Evolutionary conservation across 1,140 invertebrate genomes (phyloP).

Genomic region (Spodoptera litura): DNA sequence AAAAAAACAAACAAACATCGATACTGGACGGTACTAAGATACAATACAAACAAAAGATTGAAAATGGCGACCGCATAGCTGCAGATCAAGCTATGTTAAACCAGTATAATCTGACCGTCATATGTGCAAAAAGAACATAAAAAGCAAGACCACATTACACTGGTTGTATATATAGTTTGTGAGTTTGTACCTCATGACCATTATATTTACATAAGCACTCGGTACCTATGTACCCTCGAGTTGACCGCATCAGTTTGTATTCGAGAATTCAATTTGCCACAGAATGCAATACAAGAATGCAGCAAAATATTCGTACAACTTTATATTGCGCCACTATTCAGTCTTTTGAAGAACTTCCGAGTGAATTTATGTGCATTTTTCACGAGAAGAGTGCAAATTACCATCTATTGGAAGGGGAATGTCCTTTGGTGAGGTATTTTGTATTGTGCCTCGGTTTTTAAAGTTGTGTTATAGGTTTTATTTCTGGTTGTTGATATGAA

Average conservation of each 20-base stretch:
- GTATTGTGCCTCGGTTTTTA: neutral
- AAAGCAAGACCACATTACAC: too few species aligned
- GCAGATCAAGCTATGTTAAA: too few species aligned
- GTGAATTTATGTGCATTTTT: conserved; percentile 40
- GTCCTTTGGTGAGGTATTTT: neutral
- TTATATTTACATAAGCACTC: conserved; percentile 36
- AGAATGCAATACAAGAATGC: conserved; percentile 38
- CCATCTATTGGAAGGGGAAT: conserved; percentile 32
- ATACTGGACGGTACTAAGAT: too few species aligned
- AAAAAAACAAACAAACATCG: too few species aligned
- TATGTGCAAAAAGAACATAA: too few species aligned
- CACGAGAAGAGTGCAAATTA: conserved; percentile 29
- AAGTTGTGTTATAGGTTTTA: too few species aligned
- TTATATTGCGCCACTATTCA: conserved; percentile 38
- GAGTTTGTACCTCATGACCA: neutral
- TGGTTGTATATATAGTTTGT: neutral
- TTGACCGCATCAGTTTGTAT: conserved; percentile 35
- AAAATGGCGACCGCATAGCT: too few species aligned
- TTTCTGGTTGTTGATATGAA: too few species aligned
- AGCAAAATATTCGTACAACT: conserved; percentile 37
- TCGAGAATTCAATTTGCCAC: conserved; percentile 31
- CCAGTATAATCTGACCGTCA: too few species aligned
- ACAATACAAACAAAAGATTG: too few species aligned
- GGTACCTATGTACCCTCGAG: neutral
- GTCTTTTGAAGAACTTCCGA: conserved; percentile 27